Base-by-base conservation (phyloP, 2,888 invertebrate species). In the Stegophylla sp. region DNA sequence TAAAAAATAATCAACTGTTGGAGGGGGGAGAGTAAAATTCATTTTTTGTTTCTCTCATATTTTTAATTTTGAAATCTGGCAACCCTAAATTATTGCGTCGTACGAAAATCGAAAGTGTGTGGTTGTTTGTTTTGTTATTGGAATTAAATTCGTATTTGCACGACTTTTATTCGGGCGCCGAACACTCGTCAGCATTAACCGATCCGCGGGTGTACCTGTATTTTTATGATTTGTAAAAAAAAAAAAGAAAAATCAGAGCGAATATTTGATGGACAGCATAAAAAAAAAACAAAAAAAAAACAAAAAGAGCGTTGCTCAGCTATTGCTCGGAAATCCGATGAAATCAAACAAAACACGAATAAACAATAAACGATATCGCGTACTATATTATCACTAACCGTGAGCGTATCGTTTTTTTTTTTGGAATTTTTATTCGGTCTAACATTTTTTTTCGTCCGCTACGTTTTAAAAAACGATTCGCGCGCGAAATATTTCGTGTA, bases 161-260 rank as follows among this genome's bases (percentile, higher is more conserved):
- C 20, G 28, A 67, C 41, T 66, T 53, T 74, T 69, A 41, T 74
- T 76, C 17, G 20, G 20, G 28, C 28, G 51, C 45, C 10, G 64
- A 34, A 23, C 15, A 45, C 20, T 77, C 45, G 48, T 77, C 77
- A 77, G 77, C 67, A 67, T n/a, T 28, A 59, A 69, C 34, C 26
- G 26, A 15, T 3, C 15, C 56, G 34, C 20, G 28, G n/a, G n/a
- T n/a, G n/a, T n/a, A n/a, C n/a, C n/a, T 53, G 48, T 48, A 3
- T 5, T 28, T 1, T 59, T 5, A 41, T 64, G 53, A 51, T 64
- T 75, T 53, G 41, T 34, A 73, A 73, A 61, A 63, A 74, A 74
- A 61, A 13, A 13, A 15, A 20, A 64, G 64, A 23, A 61, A 26
- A 17, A 64, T n/a, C 9, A n/a, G n/a, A n/a, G n/a, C n/a, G n/a